Base-by-base conservation (phyloP, 2,113 vertebrate genomes). In the Nibea albiflora region DNA sequence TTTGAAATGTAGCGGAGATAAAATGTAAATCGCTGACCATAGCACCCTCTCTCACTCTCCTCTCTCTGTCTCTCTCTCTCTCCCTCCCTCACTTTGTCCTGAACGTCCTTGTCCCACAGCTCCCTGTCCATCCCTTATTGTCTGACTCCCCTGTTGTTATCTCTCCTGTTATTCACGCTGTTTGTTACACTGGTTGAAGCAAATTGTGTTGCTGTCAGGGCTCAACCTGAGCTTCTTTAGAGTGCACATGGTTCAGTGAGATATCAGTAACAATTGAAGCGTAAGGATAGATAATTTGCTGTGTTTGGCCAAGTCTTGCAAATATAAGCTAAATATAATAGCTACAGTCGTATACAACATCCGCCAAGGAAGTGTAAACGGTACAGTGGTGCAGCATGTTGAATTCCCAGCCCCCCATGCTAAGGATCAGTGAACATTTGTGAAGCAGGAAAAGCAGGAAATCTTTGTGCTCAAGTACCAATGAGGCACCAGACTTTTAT, bases 351-450 rank as follows among this genome's bases (percentile, higher is more conserved):
- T 16, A 26, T 71, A 53, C 6, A 61, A 47, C 11, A 54, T 61
- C 53, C 2, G 24, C 47, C 11, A 16, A 47, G 17, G n/a, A 56
- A 50, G 2, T 52, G 19, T 49, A 44, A 20, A 64, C 11, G 42
- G 22, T 54, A 28, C 5, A 70, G 28, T 20, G 62, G 60, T 47
- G 54, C 19, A 53, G 53, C 7, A 4, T 35, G 2, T 57, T 42
- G n/a, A 50, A 47, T 76, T 72, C 65, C 56, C 12, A 28, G 70
- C 67, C 57, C 47, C 28, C 58, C 56, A 24, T 24, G 35, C 16
- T 52, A 67, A 24, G 17, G 80, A 85, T 89, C 77, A 89, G 46
- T 56, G 78, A 82, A 64, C 56, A 71, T 85, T 76, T 52, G 2
- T 28, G 24, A 12, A 78, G 50, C 54, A 60, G 68, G 66, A 57